Evolutionary conservation across 2,113 vertebrate genomes (phyloP).

Genomic region (Lepisosteus oculatus): DNA sequence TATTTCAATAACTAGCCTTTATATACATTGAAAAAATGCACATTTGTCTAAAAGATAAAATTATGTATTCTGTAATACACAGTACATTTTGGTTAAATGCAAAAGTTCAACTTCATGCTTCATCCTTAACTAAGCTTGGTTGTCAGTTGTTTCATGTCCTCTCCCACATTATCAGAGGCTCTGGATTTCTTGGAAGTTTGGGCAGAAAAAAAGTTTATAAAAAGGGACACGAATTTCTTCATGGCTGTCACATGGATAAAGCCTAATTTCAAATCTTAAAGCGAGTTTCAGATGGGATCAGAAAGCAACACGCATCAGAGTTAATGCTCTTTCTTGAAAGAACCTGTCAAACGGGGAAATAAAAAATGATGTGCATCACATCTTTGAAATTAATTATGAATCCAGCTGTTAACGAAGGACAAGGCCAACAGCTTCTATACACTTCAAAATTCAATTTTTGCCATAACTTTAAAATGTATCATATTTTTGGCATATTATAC

Average conservation of each 20-base stretch:
- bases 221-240: not conserved
- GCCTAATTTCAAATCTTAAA: not conserved
- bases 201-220: not conserved
- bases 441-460: not conserved
- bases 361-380: not conserved
- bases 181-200: too few species aligned
- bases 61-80: too few species aligned
- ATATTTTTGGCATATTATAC: not conserved
- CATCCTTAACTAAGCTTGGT: too few species aligned
- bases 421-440: not conserved
- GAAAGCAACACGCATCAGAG: not conserved
- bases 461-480: not conserved
- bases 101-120: too few species aligned
- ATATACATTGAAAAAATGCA: too few species aligned
- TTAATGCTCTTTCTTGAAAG: constrained; percentile 3
- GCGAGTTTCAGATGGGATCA: not conserved
- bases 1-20: too few species aligned
- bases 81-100: too few species aligned
- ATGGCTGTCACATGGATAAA: not conserved
- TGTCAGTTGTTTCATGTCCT: too few species aligned
- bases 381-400: not conserved
- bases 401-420: not conserved
- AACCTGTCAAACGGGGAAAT: not conserved
- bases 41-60: too few species aligned
- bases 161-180: too few species aligned